Evolutionary conservation across 2,888 invertebrate species (phyloP).

Genomic region (Drosophila cracens): DNA sequence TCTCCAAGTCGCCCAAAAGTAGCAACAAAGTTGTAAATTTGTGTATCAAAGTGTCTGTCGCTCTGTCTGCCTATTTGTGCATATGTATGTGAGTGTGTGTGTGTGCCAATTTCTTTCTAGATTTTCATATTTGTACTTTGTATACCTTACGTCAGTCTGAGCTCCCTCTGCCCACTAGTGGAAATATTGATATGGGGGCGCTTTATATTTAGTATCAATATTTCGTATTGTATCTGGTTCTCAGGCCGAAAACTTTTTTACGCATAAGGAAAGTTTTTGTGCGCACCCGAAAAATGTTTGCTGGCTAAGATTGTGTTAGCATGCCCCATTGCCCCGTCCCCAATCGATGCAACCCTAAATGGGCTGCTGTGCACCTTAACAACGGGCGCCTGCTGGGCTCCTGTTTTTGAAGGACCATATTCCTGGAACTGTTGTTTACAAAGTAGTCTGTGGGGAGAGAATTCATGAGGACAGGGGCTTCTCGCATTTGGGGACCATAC

Average conservation of each 20-base stretch:
- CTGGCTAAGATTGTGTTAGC: constrained; percentile 10
- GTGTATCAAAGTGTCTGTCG: constrained; percentile 68
- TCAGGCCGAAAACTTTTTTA: constrained; percentile 35
- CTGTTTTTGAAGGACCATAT: constrained; percentile 4
- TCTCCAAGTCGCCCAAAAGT: constrained; percentile 40
- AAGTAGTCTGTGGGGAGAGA: neutral
- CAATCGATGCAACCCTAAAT: constrained; percentile 43
- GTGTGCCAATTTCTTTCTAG: constrained; percentile 35
- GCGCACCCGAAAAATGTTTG: constrained; percentile 48
- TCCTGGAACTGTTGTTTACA: constrained; percentile 7
- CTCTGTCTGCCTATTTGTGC: constrained; percentile 28
- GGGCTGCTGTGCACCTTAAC: constrained; percentile 54
- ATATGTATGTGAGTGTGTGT: constrained; percentile 20
- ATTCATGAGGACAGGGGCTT: neutral
- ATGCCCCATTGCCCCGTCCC: constrained; percentile 17
- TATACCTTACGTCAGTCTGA: constrained; percentile 56
- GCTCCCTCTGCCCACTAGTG: neutral
- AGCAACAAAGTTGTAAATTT: constrained; percentile 75
- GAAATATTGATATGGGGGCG: constrained; percentile 35
- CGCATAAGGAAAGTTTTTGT: constrained; percentile 43
- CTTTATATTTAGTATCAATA: constrained; percentile 73
- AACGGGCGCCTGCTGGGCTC: constrained; percentile 19
- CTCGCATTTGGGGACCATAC: constrained; percentile 24
- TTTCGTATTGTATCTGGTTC: constrained; percentile 65
- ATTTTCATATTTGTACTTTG: constrained; percentile 73